These are phyloP conservation scores for Elegia similella DNA, from an alignment of 2,888 invertebrate genomes.

Conservation along the genomic window DNA sequence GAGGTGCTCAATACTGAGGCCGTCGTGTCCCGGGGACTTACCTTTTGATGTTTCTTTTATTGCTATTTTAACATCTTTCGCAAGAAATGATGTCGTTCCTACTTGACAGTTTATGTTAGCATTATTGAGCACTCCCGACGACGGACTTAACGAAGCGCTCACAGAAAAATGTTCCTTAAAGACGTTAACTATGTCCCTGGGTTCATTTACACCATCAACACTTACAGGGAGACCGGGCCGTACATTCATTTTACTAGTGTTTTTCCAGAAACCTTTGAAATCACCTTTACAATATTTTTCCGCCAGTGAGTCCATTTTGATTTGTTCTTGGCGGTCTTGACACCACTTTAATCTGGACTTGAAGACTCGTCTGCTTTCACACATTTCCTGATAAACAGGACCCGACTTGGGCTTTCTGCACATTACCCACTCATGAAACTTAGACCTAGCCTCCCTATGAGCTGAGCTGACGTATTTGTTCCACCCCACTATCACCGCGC, in stretches of 20 bases:
- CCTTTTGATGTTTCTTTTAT: constrained; percentile 20
- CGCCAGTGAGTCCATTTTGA: too few relatives aligned
- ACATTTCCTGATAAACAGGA: constrained; percentile 19
- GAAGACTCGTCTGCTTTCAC: constrained; percentile 21
- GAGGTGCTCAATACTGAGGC: constrained; percentile 28
- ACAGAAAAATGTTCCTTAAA: constrained; percentile 24
- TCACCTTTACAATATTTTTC: constrained; percentile 7
- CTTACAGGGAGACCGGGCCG: constrained; percentile 22
- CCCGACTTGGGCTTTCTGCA: constrained; percentile 21
- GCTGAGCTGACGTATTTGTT: constrained; percentile 24
- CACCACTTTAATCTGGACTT: constrained; percentile 24
- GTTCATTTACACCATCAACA: constrained; percentile 21
- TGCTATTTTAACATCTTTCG: neutral
- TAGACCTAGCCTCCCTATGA: constrained; percentile 22
- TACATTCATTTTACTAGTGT: constrained; percentile 19
- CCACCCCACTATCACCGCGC: constrained; percentile 20
- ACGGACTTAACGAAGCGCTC: too few relatives aligned
- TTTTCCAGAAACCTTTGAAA: constrained; percentile 22
- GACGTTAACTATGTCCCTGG: constrained; percentile 21
- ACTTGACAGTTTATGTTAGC: too few relatives aligned
- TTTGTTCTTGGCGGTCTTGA: constrained; percentile 22
- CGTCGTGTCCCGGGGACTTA: constrained; percentile 28
- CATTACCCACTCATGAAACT: constrained; percentile 20
- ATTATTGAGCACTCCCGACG: too few relatives aligned
- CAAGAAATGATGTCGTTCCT: too few relatives aligned